Conservation (phyloP, 2,888 invertebrate species). For the Agelastica alni region DNA sequence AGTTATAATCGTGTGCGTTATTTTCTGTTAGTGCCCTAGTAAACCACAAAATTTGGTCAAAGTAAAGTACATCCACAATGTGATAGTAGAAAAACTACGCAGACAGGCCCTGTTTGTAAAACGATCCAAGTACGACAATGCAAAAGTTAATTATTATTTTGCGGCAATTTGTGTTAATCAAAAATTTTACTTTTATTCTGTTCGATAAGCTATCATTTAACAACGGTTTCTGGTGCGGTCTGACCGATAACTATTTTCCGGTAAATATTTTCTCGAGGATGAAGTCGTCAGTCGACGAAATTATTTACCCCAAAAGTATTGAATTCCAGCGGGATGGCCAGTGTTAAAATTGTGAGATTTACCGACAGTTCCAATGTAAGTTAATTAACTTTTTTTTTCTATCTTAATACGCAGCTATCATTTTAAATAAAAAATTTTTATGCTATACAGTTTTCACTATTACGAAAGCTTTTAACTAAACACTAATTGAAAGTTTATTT, state of each 20-base stretch:
- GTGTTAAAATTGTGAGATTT: conserved; percentile 3
- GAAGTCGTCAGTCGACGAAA: not conserved
- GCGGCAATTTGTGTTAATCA: not conserved
- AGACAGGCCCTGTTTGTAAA: too few relatives aligned
- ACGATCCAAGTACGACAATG: too few relatives aligned
- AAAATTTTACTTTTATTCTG: not conserved
- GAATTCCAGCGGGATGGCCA: conserved; percentile 4
- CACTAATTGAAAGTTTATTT: too few relatives aligned
- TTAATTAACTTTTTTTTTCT: not conserved
- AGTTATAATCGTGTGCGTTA: too few relatives aligned
- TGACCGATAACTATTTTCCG: conserved; percentile 12
- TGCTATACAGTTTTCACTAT: too few relatives aligned
- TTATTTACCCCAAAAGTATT: not conserved
- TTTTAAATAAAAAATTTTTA: too few relatives aligned
- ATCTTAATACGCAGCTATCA: too few relatives aligned
- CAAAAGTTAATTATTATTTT: conserved; percentile 1
- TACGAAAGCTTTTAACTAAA: too few relatives aligned
- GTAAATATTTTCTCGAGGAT: conserved; percentile 18
- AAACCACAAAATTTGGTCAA: too few relatives aligned
- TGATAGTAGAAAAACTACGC: too few relatives aligned
- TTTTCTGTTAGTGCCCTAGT: too few relatives aligned
- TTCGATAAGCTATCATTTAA: conserved; percentile 12
- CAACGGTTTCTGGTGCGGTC: conserved; percentile 3
- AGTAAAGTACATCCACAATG: too few relatives aligned
- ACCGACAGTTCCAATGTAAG: not conserved